phyloP scores from a whole-genome alignment of 1,140 invertebrate species.

The Anoplophora glabripennis region DNA sequence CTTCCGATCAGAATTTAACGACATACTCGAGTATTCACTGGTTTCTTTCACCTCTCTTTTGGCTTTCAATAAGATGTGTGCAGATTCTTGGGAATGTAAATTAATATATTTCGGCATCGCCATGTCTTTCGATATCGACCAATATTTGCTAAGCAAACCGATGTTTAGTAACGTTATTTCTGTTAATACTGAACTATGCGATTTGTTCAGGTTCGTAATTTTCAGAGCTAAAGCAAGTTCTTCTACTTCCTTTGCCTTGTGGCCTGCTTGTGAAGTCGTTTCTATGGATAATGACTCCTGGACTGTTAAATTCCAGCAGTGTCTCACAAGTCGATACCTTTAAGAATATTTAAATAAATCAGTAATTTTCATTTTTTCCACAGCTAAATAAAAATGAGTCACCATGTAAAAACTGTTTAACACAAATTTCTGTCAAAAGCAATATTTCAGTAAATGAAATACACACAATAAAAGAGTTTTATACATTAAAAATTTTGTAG shows the following conservation, averaged over 20 bases:
- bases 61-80: conserved; percentile 54
- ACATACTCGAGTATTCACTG: conserved; percentile 46
- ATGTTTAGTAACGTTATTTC: conserved; percentile 61
- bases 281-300: conserved; percentile 64
- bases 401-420: too few species aligned
- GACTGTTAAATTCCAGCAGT: conserved; percentile 67
- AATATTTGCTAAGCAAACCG: conserved; percentile 55
- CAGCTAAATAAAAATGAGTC: conserved; percentile 25
- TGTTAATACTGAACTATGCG: conserved; percentile 58
- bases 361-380: not conserved
- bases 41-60: conserved; percentile 35
- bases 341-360: conserved; percentile 33
- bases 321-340: conserved; percentile 66
- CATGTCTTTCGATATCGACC: conserved; percentile 51
- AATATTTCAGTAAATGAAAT: too few species aligned
- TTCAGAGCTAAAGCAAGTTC: conserved; percentile 61
- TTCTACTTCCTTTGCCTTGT: conserved; percentile 51
- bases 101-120: conserved; percentile 46
- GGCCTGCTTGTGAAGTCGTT: conserved; percentile 54
- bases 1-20: conserved; percentile 40
- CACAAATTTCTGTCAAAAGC: too few species aligned
- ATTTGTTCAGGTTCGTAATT: conserved; percentile 65
- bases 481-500: too few species aligned
- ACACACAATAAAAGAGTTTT: too few species aligned
- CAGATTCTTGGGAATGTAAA: conserved; percentile 54